Percentiles rank a stretch among this genome's conserved stretches.
Evolutionary conservation across 2,888 invertebrate species (phyloP).

Genomic region (Trichopria drosophilae): DNA sequence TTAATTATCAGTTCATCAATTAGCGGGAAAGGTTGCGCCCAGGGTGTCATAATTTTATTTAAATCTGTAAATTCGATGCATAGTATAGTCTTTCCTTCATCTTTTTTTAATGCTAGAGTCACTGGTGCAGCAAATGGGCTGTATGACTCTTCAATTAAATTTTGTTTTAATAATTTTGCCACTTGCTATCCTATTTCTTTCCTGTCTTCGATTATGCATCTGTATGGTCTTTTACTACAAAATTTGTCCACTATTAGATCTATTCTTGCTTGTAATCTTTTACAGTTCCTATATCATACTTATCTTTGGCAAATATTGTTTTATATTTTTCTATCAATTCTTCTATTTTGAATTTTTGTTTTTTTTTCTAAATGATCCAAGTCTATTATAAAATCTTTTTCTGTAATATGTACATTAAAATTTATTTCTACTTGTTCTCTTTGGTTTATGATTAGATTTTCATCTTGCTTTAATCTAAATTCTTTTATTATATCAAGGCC

Average conservation of each 20-base stretch:
- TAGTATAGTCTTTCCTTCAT: conserved; percentile 33
- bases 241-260: conserved; percentile 34
- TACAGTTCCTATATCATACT: conserved; percentile 38
- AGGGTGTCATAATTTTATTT: conserved; percentile 36
- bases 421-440: conserved; percentile 20
- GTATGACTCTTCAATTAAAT: conserved; percentile 38
- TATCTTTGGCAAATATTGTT: conserved; percentile 35
- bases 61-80: conserved; percentile 36
- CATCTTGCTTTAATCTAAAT: conserved; percentile 19
- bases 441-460: conserved; percentile 13
- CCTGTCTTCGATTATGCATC: conserved; percentile 34
- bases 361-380: conserved; percentile 27
- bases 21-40: conserved; percentile 36
- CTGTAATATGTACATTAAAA: conserved; percentile 29
- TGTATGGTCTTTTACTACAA: conserved; percentile 34
- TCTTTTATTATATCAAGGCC: conserved; percentile 17
- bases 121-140: conserved; percentile 37
- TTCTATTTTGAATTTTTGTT: conserved; percentile 19
- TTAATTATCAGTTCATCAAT: conserved; percentile 36
- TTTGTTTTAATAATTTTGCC: conserved; percentile 33
- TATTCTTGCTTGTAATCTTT: conserved; percentile 34
- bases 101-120: conserved; percentile 35
- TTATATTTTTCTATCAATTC: conserved; percentile 34
- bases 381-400: conserved; percentile 23
- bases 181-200: conserved; percentile 39